phyloP scores from a whole-genome alignment of 2,113 vertebrate genomes.

The Strix uralensis region DNA sequence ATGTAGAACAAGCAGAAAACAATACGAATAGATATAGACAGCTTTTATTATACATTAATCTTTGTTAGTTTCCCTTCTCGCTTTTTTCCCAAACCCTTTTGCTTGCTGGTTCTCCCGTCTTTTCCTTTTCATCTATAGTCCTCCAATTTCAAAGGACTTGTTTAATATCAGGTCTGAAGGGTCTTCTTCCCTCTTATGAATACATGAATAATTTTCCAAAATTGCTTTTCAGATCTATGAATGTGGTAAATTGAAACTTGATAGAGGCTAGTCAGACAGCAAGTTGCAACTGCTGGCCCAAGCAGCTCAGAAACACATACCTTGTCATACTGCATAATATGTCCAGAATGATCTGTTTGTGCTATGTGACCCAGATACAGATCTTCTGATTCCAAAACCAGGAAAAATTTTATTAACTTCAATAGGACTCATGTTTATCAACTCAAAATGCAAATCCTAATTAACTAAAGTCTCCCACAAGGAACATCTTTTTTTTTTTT shows the following conservation, averaged over 20 bases:
- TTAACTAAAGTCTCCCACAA: neutral
- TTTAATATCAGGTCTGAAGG: neutral
- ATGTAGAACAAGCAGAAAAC: neutral
- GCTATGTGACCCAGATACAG: neutral
- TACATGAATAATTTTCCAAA: conserved; percentile 11
- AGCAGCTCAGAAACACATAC: neutral
- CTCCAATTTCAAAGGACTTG: conserved; percentile 1
- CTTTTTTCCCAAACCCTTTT: neutral
- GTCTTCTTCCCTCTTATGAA: neutral
- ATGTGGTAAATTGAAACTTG: neutral
- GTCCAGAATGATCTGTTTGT: neutral
- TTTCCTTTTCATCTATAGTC: neutral
- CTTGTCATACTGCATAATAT: neutral
- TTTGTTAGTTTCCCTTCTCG: neutral
- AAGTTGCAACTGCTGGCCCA: neutral
- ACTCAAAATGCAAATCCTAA: neutral
- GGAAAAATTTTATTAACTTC: neutral
- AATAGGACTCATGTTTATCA: neutral
- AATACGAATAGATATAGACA: neutral
- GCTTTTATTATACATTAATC: neutral
- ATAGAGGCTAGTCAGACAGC: neutral
- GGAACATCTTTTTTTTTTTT: neutral
- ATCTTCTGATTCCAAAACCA: neutral
- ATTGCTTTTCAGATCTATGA: conserved; percentile 1
- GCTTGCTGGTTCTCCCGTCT: neutral